These are phyloP conservation scores for Ictalurus punctatus DNA, from an alignment of 2,113 vertebrate genomes.

Conservation along the genomic window DNA sequence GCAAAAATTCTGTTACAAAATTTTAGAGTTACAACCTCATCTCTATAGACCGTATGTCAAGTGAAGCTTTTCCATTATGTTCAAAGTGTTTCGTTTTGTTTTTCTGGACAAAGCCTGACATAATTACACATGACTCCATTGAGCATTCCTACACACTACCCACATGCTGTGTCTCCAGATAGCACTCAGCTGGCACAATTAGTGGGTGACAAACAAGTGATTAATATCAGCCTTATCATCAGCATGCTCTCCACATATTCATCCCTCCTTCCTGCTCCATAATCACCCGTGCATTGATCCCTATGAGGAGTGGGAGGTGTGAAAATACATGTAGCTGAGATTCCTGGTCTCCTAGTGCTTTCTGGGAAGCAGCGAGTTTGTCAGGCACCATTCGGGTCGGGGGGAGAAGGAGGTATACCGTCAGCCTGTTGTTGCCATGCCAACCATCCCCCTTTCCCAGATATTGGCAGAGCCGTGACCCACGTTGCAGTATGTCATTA, in stretches of 20 bases:
- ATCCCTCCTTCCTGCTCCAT: background rate
- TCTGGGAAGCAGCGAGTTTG: conserved; percentile 14
- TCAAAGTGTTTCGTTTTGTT: background rate
- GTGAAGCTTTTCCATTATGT: background rate
- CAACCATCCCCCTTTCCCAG: conserved; percentile 26
- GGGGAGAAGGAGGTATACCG: background rate
- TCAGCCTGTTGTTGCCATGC: conserved; percentile 32
- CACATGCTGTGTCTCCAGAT: conserved; percentile 19
- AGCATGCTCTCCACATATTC: conserved; percentile 14
- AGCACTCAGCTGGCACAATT: conserved; percentile 37
- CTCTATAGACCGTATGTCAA: background rate
- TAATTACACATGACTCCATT: conserved; percentile 17
- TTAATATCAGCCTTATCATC: conserved; percentile 29
- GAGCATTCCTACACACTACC: conserved; percentile 18
- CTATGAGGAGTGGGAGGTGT: background rate
- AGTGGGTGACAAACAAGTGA: conserved; percentile 48
- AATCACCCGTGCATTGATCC: conserved; percentile 19
- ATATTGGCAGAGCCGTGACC: conserved; percentile 24
- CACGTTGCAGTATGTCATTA: conserved; percentile 29
- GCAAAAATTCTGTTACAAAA: background rate
- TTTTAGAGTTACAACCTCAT: background rate
- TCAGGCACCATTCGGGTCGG: conserved; percentile 9
- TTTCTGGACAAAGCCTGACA: background rate
- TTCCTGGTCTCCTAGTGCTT: conserved; percentile 22
- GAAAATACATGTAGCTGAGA: conserved; percentile 21